Evolutionary conservation across 2,797 vertebrate species (phyloP).

Genomic region (Balearica regulorum): DNA sequence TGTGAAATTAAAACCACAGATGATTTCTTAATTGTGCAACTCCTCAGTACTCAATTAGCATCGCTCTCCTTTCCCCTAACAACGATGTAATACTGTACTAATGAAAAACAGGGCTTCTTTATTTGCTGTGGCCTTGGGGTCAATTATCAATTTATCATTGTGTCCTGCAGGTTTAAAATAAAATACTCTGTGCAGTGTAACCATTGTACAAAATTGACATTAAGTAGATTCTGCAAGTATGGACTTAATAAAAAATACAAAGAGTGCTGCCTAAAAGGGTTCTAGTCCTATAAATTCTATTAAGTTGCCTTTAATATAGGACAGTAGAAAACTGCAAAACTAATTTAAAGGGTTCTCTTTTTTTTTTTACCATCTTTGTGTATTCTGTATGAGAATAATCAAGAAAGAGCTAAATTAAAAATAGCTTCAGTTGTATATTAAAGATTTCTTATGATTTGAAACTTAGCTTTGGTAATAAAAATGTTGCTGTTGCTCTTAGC

Average conservation of each 20-base stretch:
- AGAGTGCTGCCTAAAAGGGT: slow-evolving; percentile 76
- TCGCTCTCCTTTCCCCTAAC: slow-evolving; percentile 54
- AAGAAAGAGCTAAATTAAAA: neutral
- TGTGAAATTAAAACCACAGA: slow-evolving; percentile 57
- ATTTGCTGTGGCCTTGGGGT: slow-evolving; percentile 84
- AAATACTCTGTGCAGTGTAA: slow-evolving; percentile 78
- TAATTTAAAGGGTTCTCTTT: slow-evolving; percentile 55
- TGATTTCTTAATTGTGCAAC: slow-evolving; percentile 68
- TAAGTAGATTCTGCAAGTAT: slow-evolving; percentile 82
- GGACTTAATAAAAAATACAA: slow-evolving; percentile 83
- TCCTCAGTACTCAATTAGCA: slow-evolving; percentile 63
- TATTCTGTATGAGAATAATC: slow-evolving; percentile 28
- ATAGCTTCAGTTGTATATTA: neutral
- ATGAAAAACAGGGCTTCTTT: slow-evolving; percentile 86
- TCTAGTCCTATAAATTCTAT: slow-evolving; percentile 80
- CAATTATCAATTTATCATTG: slow-evolving; percentile 85
- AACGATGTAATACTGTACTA: slow-evolving; percentile 77
- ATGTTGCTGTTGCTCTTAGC: neutral
- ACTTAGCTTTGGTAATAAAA: neutral
- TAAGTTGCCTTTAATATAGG: slow-evolving; percentile 75
- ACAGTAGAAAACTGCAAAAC: slow-evolving; percentile 72
- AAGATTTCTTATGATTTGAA: neutral
- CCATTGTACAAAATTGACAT: slow-evolving; percentile 77
- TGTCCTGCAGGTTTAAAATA: slow-evolving; percentile 81
- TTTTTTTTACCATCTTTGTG: slow-evolving; percentile 44